Percentiles rank a stretch among this genome's conserved stretches.
These are phyloP conservation scores for Lasioglossum leucozonium DNA, from an alignment of 2,888 invertebrate species.

Conservation along the genomic window DNA sequence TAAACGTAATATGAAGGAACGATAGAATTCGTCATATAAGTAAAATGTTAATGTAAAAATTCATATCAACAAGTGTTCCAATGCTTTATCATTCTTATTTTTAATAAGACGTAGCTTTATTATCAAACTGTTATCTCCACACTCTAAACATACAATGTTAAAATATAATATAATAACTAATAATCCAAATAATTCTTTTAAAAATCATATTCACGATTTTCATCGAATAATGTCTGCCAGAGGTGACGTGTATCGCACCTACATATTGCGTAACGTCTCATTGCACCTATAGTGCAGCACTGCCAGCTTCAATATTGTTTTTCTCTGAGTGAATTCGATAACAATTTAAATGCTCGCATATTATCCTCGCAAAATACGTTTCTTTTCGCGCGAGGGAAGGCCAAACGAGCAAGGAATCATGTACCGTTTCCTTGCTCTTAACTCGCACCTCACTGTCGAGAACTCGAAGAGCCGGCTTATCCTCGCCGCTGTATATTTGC, in stretches of 20 bases:
- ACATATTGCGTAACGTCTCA: no score
- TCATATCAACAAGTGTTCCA: no score
- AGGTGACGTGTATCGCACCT: background rate
- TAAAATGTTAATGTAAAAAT: no score
- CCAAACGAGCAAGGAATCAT: conserved; percentile 20
- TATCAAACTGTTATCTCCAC: no score
- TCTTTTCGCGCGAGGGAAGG: background rate
- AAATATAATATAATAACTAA: no score
- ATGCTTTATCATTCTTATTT: no score
- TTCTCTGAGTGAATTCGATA: background rate
- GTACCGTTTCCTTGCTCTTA: conserved; percentile 3
- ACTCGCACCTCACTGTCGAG: conserved; percentile 19
- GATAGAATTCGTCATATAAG: background rate
- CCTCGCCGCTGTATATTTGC: conserved; percentile 54
- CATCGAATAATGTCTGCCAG: background rate
- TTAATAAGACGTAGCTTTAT: no score
- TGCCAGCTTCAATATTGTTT: background rate
- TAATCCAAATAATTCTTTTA: no score
- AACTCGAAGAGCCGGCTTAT: conserved; percentile 46
- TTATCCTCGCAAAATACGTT: background rate
- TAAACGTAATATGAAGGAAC: background rate
- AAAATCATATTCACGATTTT: no score
- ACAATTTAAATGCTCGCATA: background rate
- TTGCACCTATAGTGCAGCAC: background rate
- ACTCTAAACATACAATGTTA: no score